A percentile compares a stretch with the other conserved stretches of the same genome.
These are phyloP conservation scores for Clavelina lepadiformis DNA, from an alignment of 23 tunicate genomes.

Conservation along the genomic window DNA sequence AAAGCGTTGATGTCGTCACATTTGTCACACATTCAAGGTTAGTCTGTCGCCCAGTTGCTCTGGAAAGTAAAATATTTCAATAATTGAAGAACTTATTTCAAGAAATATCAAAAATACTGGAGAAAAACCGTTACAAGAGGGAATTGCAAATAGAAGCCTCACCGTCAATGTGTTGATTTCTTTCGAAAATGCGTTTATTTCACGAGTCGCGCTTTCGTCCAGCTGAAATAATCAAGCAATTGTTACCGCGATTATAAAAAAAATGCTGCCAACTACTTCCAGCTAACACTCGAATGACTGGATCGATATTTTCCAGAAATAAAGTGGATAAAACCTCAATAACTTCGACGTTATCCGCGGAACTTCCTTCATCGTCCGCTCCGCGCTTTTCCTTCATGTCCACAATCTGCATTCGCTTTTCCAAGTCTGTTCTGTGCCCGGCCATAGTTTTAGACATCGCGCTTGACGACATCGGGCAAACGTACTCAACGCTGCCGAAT, in stretches of 20 bases:
- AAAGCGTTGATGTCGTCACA: too few species aligned
- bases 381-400: slow-evolving; percentile 18
- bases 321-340: too few species aligned
- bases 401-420: slow-evolving; percentile 30
- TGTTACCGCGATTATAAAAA: background rate
- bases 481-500: slow-evolving; percentile 82
- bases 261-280: too few species aligned
- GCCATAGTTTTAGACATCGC: slow-evolving; percentile 37
- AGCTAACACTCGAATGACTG: too few species aligned
- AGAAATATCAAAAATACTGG: too few species aligned
- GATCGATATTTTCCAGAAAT: too few species aligned
- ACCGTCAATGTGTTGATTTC: slow-evolving; percentile 51
- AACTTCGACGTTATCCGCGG: slow-evolving; percentile 25
- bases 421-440: slow-evolving; percentile 44
- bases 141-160: too few species aligned
- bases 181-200: slow-evolving; percentile 42
- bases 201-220: slow-evolving; percentile 52
- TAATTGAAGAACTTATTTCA: too few species aligned
- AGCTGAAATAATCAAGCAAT: slow-evolving; percentile 15
- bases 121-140: too few species aligned
- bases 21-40: too few species aligned
- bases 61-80: too few species aligned
- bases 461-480: slow-evolving; percentile 68
- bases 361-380: slow-evolving; percentile 4
- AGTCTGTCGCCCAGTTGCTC: too few species aligned